Conservation (phyloP, 2,888 invertebrate species). For the Cinara cedri region DNA sequence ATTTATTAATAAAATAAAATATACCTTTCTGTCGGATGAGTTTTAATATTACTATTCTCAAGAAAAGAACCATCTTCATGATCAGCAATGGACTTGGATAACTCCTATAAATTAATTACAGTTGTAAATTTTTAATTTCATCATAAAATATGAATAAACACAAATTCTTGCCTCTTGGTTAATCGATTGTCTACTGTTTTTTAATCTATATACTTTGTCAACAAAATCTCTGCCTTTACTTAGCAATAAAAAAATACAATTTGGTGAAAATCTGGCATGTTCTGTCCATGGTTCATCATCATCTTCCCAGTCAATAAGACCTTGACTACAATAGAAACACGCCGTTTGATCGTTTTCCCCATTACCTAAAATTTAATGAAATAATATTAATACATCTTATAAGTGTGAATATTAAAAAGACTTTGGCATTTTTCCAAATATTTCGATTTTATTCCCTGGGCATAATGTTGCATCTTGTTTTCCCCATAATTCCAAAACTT, state of each 20-base stretch:
- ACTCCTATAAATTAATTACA: constrained; percentile 18
- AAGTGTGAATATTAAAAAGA: no score
- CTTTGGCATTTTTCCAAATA: no score
- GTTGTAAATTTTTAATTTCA: background rate
- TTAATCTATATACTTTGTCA: constrained; percentile 62
- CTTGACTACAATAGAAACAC: constrained; percentile 93
- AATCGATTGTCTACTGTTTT: constrained; percentile 10
- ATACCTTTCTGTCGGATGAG: constrained; percentile 35
- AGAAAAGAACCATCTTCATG: constrained; percentile 12
- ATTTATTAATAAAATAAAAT: background rate
- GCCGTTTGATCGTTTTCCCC: constrained; percentile 83
- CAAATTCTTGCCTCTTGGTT: constrained; percentile 51
- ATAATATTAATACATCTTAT: constrained; percentile 15
- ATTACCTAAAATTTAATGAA: constrained; percentile 57
- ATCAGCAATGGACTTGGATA: constrained; percentile 31
- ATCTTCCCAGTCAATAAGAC: constrained; percentile 90
- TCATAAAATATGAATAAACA: background rate
- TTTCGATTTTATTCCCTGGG: no score
- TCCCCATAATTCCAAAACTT: no score
- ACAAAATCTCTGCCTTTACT: constrained; percentile 83
- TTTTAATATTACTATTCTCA: constrained; percentile 31
- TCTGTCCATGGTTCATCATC: constrained; percentile 93
- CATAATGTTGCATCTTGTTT: no score
- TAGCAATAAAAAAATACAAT: constrained; percentile 80
- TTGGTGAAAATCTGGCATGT: constrained; percentile 91